Conservation (phyloP, 2,888 invertebrate genomes). For the Parelbella ahira region DNA sequence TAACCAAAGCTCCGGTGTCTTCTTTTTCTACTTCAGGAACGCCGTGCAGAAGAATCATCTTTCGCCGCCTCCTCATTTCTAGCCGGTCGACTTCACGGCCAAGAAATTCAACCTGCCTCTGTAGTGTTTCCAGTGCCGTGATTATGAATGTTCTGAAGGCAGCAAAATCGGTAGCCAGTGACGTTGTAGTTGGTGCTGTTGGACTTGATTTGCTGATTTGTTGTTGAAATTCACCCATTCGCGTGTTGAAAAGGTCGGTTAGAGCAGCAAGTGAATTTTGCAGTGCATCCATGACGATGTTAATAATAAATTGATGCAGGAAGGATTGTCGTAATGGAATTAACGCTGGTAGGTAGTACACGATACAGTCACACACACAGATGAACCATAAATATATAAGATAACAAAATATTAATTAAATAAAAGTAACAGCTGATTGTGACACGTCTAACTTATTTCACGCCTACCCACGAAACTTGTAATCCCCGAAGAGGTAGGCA, state of each 20-base stretch:
- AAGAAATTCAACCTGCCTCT: not conserved
- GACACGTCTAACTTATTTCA: no score
- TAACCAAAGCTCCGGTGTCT: not conserved
- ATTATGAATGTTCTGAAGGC: not conserved
- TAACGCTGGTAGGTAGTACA: no score
- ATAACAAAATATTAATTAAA: no score
- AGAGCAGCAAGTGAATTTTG: no score
- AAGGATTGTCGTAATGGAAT: no score
- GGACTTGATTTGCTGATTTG: not conserved
- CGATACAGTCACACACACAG: no score
- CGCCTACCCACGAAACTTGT: no score
- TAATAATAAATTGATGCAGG: no score
- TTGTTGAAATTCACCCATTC: not conserved
- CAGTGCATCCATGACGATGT: no score
- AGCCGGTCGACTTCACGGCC: not conserved
- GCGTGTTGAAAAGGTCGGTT: not conserved
- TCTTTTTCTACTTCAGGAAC: constrained; percentile 1
- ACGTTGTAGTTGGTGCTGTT: not conserved
- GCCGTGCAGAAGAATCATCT: constrained; percentile 1
- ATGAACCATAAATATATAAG: no score
- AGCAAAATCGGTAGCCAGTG: not conserved
- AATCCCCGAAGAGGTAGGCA: no score
- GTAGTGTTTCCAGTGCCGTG: not conserved
- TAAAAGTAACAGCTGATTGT: no score
- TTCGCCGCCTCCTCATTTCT: not conserved